Percentiles rank a stretch among this genome's conserved stretches.
Evolutionary conservation across 2,113 vertebrate genomes (phyloP).

Genomic region (Heterochromis multidens): DNA sequence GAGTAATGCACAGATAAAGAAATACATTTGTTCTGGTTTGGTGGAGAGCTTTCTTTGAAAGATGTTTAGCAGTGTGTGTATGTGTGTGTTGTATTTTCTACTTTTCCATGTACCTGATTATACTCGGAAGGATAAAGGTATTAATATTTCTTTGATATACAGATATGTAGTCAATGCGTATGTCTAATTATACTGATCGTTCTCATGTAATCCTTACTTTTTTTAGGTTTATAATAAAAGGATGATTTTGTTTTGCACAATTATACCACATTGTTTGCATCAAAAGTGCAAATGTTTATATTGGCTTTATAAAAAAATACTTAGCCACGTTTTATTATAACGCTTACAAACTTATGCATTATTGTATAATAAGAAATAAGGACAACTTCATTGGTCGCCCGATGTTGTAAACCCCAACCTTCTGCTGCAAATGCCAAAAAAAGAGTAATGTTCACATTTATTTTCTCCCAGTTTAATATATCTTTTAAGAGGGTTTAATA

Average conservation of each 20-base stretch:
- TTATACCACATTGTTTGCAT: slow-evolving; percentile 6
- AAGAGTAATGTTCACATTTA: background rate
- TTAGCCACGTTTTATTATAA: background rate
- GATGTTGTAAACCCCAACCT: background rate
- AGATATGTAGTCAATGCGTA: background rate
- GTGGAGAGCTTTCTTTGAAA: slow-evolving; percentile 30
- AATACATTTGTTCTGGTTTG: slow-evolving; percentile 10
- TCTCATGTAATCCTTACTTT: background rate
- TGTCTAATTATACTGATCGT: slow-evolving; percentile 11
- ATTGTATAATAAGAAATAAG: background rate
- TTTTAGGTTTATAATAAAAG: background rate
- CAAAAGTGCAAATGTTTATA: background rate
- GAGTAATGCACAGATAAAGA: background rate
- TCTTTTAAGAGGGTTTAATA: background rate
- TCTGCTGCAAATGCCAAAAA: background rate
- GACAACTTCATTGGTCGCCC: background rate
- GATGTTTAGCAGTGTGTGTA: slow-evolving; percentile 11
- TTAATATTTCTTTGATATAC: background rate
- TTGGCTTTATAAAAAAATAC: background rate
- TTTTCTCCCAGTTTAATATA: background rate
- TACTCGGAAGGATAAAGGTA: slow-evolving; percentile 8
- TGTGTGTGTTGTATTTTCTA: slow-evolving; percentile 41
- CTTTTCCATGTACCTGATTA: slow-evolving; percentile 26
- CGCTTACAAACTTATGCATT: background rate
- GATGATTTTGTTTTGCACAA: slow-evolving; percentile 71